Base-by-base conservation (phyloP, 2,888 invertebrate species). In the Venustoraphidia nigricollis region DNA sequence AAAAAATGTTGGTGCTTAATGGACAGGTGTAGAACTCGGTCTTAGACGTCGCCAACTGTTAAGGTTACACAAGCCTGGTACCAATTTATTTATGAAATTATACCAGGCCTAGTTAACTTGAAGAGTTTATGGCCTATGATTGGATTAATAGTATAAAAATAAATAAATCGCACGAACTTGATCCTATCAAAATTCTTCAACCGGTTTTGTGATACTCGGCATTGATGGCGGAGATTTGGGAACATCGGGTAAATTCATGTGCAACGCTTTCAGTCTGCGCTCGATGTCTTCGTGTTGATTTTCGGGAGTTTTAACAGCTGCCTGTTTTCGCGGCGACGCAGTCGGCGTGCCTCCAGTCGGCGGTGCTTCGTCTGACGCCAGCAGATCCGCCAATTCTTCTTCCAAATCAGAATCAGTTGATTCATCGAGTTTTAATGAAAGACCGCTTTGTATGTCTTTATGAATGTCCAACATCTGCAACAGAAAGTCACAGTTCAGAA, bases 401-500 rank as follows among this genome's bases (percentile, higher is more conserved):
- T 88, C 87, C 11, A 81, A 61, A 41, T 83, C 84, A 0, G 71
- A 62, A 27, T 79, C 76, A 50, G 77, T 75, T 5, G 68, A 61
- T 27, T 71, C 71, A 1, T 71, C 69, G 0, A 71, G 56, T 0
- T 72, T 62, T 11, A 70, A 69, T 1, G 75, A 66, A 47, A 81
- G 59, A 9, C 70, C 63, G 39, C 67, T 61, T 57, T 78, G 72
- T 41, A 80, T 67, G 52, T 80, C 80, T 44, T 70, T 68, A 42
- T 76, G 70, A 44, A 69, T 67, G 47, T 72, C 72, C 60, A 81
- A 63, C 4, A 74, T 72, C 81, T 81, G 56, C 35, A 60, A 53
- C 40, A 57, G 56, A 48, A 52, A 49, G 50, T 39, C 11, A 41
- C 34, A 11, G 27, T 27, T 27, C 44, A 46, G 42, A 39, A 34